Conservation (phyloP, 2,888 invertebrate species). For the Onthophagus sagittarius region DNA sequence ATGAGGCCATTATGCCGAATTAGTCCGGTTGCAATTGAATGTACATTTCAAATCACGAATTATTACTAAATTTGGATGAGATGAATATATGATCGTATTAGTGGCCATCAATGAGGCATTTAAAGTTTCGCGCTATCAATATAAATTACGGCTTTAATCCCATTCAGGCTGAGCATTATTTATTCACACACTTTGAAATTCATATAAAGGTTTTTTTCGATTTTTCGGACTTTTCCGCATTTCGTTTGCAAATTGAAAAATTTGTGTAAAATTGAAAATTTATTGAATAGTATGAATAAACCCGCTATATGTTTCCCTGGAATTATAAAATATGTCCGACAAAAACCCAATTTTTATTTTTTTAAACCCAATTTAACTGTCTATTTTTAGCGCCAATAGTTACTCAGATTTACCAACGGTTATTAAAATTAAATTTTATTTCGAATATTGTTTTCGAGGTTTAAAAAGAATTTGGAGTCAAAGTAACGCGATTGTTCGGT, state of each 20-base stretch:
- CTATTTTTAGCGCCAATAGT: no score
- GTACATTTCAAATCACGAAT: not conserved
- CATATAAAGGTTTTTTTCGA: no score
- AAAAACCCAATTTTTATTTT: not conserved
- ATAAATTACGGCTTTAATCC: not conserved
- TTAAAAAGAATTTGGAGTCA: no score
- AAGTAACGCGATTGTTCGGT: no score
- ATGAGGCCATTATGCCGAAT: not conserved
- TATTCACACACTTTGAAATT: not conserved
- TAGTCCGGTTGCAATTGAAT: not conserved
- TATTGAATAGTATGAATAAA: not conserved
- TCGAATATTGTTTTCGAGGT: no score
- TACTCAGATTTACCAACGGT: not conserved
- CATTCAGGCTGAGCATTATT: not conserved
- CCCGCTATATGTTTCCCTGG: not conserved
- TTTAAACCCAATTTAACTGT: not conserved
- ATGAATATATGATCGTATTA: constrained; percentile 1
- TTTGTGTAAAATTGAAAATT: no score
- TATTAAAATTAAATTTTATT: no score
- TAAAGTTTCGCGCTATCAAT: no score
- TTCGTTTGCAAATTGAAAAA: no score
- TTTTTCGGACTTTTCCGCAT: no score
- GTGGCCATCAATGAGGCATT: not conserved
- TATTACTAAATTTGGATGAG: not conserved
- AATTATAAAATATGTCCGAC: not conserved